phyloP scores from a whole-genome alignment of 2,888 invertebrate genomes.

The Lasioglossum figueresi region DNA sequence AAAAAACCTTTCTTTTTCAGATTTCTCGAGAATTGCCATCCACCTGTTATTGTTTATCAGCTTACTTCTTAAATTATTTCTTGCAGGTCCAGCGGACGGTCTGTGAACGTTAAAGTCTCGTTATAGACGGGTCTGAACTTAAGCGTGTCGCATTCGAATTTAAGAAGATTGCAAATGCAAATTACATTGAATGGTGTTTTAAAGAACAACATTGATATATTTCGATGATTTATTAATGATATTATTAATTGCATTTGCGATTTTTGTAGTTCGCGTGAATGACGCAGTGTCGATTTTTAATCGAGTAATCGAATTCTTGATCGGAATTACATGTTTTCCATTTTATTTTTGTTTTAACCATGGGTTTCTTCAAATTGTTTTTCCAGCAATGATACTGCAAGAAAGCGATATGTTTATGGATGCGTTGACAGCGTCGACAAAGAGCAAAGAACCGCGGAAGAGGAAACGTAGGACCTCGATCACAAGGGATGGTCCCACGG shows the following conservation, averaged over 20 bases:
- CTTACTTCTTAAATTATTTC: not conserved
- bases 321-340: not conserved
- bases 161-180: no score
- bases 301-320: not conserved
- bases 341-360: conserved; percentile 5
- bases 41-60: not conserved
- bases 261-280: not conserved
- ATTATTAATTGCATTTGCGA: not conserved
- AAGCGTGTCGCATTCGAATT: not conserved
- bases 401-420: conserved; percentile 98
- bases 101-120: not conserved
- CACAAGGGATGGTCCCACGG: conserved; percentile 88
- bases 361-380: conserved; percentile 4
- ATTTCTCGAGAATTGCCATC: not conserved
- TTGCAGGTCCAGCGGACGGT: not conserved
- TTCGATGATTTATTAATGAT: not conserved
- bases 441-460: conserved; percentile 91
- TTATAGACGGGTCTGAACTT: not conserved
- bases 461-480: conserved; percentile 90
- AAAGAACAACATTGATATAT: not conserved
- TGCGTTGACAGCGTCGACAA: conserved; percentile 91
- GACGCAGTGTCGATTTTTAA: not conserved
- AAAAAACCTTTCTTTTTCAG: conserved; percentile 24
- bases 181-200: not conserved
- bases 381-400: conserved; percentile 89